A percentile compares a stretch with the other conserved stretches of the same genome.
Conservation (phyloP, 2,888 invertebrate genomes). For the Automeris io region DNA sequence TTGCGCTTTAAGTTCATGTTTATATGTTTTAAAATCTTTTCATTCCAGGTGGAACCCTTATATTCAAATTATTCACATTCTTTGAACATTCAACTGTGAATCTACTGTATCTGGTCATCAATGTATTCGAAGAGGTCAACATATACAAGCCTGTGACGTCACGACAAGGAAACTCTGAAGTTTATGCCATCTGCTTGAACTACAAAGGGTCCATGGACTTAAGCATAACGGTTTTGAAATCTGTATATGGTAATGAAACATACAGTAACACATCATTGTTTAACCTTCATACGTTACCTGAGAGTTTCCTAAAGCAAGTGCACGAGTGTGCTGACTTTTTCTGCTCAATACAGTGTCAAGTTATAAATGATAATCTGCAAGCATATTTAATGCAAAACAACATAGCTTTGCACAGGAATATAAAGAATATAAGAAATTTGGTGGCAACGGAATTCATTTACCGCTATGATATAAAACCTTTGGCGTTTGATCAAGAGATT, state of each 20-base stretch:
- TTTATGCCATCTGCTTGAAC: slow-evolving; percentile 86
- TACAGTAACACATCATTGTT: slow-evolving; percentile 74
- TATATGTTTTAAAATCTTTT: slow-evolving; percentile 7
- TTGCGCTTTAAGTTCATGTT: neutral
- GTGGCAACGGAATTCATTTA: slow-evolving; percentile 78
- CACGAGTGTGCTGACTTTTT: slow-evolving; percentile 81
- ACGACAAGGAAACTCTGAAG: slow-evolving; percentile 96
- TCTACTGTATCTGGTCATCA: slow-evolving; percentile 86
- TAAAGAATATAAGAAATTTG: slow-evolving; percentile 61
- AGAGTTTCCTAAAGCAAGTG: slow-evolving; percentile 80
- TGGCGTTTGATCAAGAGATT: slow-evolving; percentile 68
- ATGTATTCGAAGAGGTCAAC: slow-evolving; percentile 83
- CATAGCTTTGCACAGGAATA: slow-evolving; percentile 46
- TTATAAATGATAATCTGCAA: slow-evolving; percentile 81
- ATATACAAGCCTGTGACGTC: slow-evolving; percentile 94
- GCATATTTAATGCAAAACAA: slow-evolving; percentile 75
- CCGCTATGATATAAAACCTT: slow-evolving; percentile 73
- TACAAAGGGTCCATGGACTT: slow-evolving; percentile 71
- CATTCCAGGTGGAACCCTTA: slow-evolving; percentile 82
- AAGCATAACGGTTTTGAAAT: slow-evolving; percentile 59
- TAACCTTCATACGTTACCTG: slow-evolving; percentile 74
- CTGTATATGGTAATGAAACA: slow-evolving; percentile 58
- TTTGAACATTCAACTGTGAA: slow-evolving; percentile 90
- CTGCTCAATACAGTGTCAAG: slow-evolving; percentile 80
- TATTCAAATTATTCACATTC: slow-evolving; percentile 93